A percentile compares a stretch with the other conserved stretches of the same genome.
phyloP scores from a whole-genome alignment of 2,113 vertebrate species.

The Ictidomys tridecemlineatus region DNA sequence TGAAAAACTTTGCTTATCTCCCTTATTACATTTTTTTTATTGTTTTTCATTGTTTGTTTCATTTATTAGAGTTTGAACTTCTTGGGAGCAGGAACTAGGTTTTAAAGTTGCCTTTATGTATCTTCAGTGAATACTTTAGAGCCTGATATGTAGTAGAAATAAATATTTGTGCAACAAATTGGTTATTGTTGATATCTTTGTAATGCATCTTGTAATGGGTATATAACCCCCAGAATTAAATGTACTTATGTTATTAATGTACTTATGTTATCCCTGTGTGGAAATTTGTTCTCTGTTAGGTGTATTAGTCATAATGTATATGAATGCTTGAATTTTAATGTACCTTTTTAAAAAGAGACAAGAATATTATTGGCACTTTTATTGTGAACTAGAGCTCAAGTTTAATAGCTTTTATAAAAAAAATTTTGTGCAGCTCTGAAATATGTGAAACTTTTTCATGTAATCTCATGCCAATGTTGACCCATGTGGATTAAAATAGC shows the following conservation, averaged over 20 bases:
- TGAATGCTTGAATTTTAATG: slow-evolving; percentile 35
- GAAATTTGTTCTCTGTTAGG: slow-evolving; percentile 28
- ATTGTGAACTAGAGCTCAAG: slow-evolving; percentile 62
- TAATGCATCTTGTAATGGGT: slow-evolving; percentile 43
- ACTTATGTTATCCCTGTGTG: not conserved
- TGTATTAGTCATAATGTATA: slow-evolving; percentile 25
- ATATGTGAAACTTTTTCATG: slow-evolving; percentile 86
- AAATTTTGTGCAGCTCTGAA: slow-evolving; percentile 73
- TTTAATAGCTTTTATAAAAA: slow-evolving; percentile 71
- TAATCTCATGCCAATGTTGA: slow-evolving; percentile 91
- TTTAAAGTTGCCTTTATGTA: slow-evolving; percentile 53
- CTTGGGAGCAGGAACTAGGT: slow-evolving; percentile 22
- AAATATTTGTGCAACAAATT: slow-evolving; percentile 47
- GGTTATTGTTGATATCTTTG: not conserved
- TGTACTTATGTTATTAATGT: slow-evolving; percentile 33
- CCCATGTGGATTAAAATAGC: slow-evolving; percentile 92
- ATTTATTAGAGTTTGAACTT: slow-evolving; percentile 54
- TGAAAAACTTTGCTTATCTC: not conserved
- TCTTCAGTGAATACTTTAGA: slow-evolving; percentile 9
- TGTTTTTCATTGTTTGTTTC: slow-evolving; percentile 30
- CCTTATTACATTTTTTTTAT: not conserved
- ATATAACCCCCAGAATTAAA: slow-evolving; percentile 46
- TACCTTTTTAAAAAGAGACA: slow-evolving; percentile 73
- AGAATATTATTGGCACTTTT: slow-evolving; percentile 60
- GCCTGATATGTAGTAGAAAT: not conserved